Percentiles rank a stretch among this genome's conserved stretches.
phyloP scores from a whole-genome alignment of 2,797 vertebrate species.

The Girardinus metallicus region DNA sequence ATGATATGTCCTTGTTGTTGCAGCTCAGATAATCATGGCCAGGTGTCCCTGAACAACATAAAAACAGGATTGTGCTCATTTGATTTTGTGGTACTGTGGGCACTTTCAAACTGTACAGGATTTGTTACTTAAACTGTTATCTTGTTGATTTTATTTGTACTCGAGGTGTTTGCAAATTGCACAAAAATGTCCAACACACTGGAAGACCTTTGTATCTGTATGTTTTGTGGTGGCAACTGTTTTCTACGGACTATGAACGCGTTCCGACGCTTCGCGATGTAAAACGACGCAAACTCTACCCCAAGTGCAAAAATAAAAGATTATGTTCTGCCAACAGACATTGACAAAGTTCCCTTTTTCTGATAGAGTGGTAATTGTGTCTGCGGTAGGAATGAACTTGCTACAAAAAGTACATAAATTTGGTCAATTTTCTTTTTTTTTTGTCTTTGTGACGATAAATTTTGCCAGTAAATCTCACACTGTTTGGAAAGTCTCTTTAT shows the following conservation, averaged over 20 bases:
- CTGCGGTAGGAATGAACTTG: neutral
- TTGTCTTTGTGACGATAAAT: neutral
- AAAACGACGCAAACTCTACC: neutral
- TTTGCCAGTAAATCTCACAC: neutral
- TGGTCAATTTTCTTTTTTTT: neutral
- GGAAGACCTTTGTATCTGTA: neutral
- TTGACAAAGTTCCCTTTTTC: neutral
- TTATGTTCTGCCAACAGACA: neutral
- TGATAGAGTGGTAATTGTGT: neutral
- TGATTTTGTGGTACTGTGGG: neutral
- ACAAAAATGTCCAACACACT: constrained; percentile 5
- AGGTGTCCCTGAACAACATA: constrained; percentile 9
- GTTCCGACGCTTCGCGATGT: neutral
- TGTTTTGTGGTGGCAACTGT: neutral
- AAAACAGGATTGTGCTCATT: neutral
- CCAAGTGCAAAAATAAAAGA: neutral
- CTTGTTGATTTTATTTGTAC: neutral
- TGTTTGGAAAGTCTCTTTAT: neutral
- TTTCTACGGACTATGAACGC: neutral
- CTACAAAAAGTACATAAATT: neutral
- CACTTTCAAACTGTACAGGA: neutral
- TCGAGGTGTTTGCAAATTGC: constrained; percentile 3
- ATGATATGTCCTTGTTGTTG: constrained; percentile 32
- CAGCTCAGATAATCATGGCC: constrained; percentile 56
- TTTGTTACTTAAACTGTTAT: neutral